Evolutionary conservation across 1,140 invertebrate genomes (phyloP), one percentile per base, ranked within the genome.

Genomic region (Prorops nasuta): DNA sequence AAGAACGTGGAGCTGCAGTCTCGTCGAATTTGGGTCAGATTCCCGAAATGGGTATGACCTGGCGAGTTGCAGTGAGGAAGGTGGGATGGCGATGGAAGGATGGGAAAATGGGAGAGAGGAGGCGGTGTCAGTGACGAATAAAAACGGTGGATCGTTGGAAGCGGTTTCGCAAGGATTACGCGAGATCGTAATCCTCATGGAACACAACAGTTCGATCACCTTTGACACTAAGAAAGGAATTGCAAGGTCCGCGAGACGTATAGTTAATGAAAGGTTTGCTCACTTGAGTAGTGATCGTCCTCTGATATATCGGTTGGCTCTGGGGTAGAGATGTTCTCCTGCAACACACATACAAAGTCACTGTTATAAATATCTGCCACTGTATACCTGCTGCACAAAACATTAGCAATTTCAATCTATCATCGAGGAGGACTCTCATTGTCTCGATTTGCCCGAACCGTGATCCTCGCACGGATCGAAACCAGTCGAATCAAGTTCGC

Each of bases 241-340:
- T 36, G 41, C 43, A 42, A 61, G 48, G 53, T 59, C 51, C 49
- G 46, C 19, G 45, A 24, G 18, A 45, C 15, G 15, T n/a, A 39
- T 32, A 55, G 36, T 38, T 47, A 57, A 46, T 47, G 44, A 58
- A 52, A 49, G 39, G 46, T 55, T 54, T 60, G 56, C 80, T 85
- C 77, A 87, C 86, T 84, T 60, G 83, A 79, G 64, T 82, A 86
- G 55, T 86, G 84, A 60, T 88, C 85, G 44, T 88, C 86, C 51
- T 86, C 86, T 48, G 80, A 82, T 63, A 83, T 81, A 56, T 88
- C 86, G 3, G 79, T 72, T 15, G 84, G 82, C 64, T 88, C 86
- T 34, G 84, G 81, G 18, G 84, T 85, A 15, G 80, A 79, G 58
- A 87, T 73, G 64, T 85, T 86, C 66, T 87, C 86, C 86, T 88